Conservation (phyloP, 2,113 vertebrate species). For the Corythoichthys haematopterus region DNA sequence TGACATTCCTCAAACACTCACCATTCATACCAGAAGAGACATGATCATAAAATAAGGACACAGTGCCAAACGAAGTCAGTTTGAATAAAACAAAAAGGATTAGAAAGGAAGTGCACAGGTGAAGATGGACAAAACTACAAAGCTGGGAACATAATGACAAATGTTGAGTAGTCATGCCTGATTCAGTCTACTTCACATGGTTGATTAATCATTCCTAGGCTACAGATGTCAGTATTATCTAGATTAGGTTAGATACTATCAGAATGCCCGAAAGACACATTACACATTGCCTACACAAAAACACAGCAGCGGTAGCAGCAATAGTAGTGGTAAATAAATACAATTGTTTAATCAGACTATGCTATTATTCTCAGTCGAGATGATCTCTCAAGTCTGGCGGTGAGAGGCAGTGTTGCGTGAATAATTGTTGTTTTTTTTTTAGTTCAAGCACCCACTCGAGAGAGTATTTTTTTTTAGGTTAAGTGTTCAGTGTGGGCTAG, state of each 20-base stretch:
- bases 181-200: conserved; percentile 56
- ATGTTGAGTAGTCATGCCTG: conserved; percentile 73
- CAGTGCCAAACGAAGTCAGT: conserved; percentile 11
- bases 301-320: conserved; percentile 63
- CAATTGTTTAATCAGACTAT: not conserved
- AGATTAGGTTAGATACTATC: conserved; percentile 55
- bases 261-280: conserved; percentile 59
- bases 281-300: conserved; percentile 62
- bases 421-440: conserved; percentile 18
- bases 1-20: conserved; percentile 11
- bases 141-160: conserved; percentile 57
- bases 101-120: conserved; percentile 31
- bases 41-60: conserved; percentile 20
- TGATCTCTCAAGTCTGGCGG: conserved; percentile 42
- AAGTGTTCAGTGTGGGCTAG: conserved; percentile 31
- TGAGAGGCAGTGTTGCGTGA: conserved; percentile 73
- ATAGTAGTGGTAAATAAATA: conserved; percentile 25
- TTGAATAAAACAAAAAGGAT: not conserved
- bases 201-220: conserved; percentile 68
- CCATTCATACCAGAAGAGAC: conserved; percentile 22
- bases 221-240: conserved; percentile 61
- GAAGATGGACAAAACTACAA: conserved; percentile 48
- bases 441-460: conserved; percentile 64
- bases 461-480: conserved; percentile 54
- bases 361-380: conserved; percentile 18